A percentile compares a stretch with the other conserved stretches of the same genome.
Conservation (phyloP, 2,888 invertebrate species). For the Agapetus fuscipes region DNA sequence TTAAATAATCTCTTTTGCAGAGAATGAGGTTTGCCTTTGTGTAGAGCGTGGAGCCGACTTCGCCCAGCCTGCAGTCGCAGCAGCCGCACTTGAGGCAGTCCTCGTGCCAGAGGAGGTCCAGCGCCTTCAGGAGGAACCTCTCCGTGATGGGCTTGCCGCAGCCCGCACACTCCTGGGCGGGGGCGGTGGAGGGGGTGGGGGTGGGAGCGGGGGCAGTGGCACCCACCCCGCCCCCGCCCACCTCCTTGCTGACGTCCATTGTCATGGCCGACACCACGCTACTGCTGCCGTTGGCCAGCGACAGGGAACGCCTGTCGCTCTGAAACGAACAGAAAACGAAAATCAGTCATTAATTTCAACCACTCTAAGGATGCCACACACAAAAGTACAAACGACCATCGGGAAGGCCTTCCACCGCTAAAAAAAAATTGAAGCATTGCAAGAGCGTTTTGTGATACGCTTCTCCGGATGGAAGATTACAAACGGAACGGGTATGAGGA, state of each 20-base stretch:
- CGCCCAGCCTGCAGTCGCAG: conserved; percentile 93
- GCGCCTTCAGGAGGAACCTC: conserved; percentile 79
- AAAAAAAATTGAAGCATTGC: too few species aligned
- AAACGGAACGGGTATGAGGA: too few species aligned
- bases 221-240: conserved; percentile 35
- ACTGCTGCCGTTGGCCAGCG: conserved; percentile 40
- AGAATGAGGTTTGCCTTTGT: conserved; percentile 92
- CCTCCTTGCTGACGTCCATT: conserved; percentile 82
- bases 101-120: conserved; percentile 95
- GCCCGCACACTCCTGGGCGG: conserved; percentile 77
- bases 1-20: conserved; percentile 92
- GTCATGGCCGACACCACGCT: conserved; percentile 55
- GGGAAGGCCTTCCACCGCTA: too few species aligned
- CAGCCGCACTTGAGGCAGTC: conserved; percentile 96
- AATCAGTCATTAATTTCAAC: not conserved
- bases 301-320: conserved; percentile 45
- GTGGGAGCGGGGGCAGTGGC: conserved; percentile 29
- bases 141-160: conserved; percentile 93
- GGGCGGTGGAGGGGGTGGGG: conserved; percentile 24
- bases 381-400: too few species aligned
- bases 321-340: conserved; percentile 22
- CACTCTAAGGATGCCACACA: too few species aligned
- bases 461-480: too few species aligned
- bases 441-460: too few species aligned
- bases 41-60: conserved; percentile 92